Base-by-base conservation (phyloP, 2,797 vertebrate genomes). In the Ispidina picta region DNA sequence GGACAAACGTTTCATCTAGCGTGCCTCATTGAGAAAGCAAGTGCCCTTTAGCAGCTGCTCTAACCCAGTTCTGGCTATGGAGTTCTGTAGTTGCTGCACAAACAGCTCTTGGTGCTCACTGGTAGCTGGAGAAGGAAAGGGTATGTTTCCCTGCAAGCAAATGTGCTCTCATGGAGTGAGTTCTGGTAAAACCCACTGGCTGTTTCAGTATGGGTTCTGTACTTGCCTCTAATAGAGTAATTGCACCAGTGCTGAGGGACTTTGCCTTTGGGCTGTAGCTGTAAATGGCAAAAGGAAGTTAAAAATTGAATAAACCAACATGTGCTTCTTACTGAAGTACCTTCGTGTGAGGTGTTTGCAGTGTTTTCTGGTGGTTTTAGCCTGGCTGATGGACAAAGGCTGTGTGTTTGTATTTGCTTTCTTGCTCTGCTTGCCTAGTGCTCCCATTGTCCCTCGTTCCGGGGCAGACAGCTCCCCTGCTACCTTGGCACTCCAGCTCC, bases 81-180 rank as follows among this genome's bases (percentile, higher is more conserved):
- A 6, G 8, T 9, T 49, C 7, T 23, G 39, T 37, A 28, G 1
- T 19, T 70, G 16, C 19, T 35, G 31, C 59, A 8, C 13, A 52
- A 58, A 15, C 85, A 66, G 65, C 58, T 73, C 35, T n/a, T 8
- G 0, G 56, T 14, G 35, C 8, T 29, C 16, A 23, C 8, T 55
- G 80, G 52, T n/a, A 39, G 46, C 6, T n/a, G 52, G 33, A 55
- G 78, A 39, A 65, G 51, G 51, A 48, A 37, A 23, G 39, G 43
- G 8, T 31, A 31, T 25, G 22, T 63, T 78, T 41, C 49, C 37
- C 65, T 68, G 35, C 48, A 43, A 17, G 39, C 55, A 12, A 37
- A 12, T 15, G 4, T 0, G 1, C 29, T 56, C 48, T 48, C 17
- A 2, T 35, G 62, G 16, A 0, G 8, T 7, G 28, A 1, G 10